These are phyloP conservation scores for Hylomyscus alleni DNA, from an alignment of 2,797 vertebrate genomes.

Conservation along the genomic window DNA sequence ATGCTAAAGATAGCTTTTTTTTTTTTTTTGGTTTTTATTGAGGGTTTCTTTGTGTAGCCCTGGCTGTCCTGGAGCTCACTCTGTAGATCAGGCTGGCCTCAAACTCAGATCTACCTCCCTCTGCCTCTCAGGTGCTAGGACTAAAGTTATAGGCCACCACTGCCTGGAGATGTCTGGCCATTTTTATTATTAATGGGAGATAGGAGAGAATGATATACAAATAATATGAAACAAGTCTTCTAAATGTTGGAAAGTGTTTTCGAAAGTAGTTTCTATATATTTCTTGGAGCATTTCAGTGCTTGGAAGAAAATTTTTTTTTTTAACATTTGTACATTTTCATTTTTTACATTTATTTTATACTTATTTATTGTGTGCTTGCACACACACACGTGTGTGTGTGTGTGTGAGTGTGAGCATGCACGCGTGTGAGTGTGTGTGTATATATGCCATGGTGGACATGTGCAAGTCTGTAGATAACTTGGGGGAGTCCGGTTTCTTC, in stretches of 20 bases:
- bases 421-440: background rate
- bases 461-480: background rate
- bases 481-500: background rate
- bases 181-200: slow-evolving; percentile 66
- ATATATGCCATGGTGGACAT: background rate
- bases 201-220: slow-evolving; percentile 4
- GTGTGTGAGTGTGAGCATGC: background rate
- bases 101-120: background rate
- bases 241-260: slow-evolving; percentile 38
- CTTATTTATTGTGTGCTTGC: background rate
- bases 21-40: background rate
- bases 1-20: background rate
- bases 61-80: background rate
- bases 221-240: slow-evolving; percentile 2
- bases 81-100: background rate
- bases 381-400: too few relatives aligned
- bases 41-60: background rate
- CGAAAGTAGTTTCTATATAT: slow-evolving; percentile 41
- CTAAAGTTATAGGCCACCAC: background rate
- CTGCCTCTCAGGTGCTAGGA: background rate
- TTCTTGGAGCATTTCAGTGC: slow-evolving; percentile 45
- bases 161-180: background rate
- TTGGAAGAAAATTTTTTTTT: slow-evolving; percentile 45
- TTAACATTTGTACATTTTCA: background rate
- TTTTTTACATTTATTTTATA: background rate